A percentile compares a stretch with the other conserved stretches of the same genome.
Conservation (phyloP, 2,113 vertebrate genomes). For the Urocynchramus pylzowi region DNA sequence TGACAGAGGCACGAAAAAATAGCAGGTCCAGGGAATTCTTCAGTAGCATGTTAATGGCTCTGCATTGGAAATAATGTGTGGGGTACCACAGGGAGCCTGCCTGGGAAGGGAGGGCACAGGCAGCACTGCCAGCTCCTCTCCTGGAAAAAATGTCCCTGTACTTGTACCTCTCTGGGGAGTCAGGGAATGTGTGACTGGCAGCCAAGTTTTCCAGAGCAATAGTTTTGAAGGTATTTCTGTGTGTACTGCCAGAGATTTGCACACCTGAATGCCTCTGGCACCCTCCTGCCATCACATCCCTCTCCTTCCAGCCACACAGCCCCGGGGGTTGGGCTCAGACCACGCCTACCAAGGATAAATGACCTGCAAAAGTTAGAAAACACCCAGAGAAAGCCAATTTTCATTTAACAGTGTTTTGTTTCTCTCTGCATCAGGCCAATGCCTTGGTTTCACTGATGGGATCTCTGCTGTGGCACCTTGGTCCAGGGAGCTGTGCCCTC, state of each 20-base stretch:
- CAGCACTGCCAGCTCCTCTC: background rate
- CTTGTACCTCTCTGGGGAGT: background rate
- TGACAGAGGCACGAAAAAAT: background rate
- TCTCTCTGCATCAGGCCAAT: background rate
- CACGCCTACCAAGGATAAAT: background rate
- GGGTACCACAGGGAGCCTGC: background rate
- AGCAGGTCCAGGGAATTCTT: background rate
- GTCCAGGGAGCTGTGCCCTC: background rate
- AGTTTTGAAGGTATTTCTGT: background rate
- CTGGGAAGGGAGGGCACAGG: background rate
- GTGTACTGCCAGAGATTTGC: background rate
- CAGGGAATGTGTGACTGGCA: background rate
- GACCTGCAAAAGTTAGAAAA: background rate
- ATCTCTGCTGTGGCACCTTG: too few relatives aligned
- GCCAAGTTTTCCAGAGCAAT: background rate
- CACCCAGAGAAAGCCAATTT: background rate
- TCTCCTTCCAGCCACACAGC: background rate
- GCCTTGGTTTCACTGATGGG: background rate
- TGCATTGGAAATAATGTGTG: background rate
- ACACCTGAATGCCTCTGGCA: background rate
- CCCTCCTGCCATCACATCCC: background rate
- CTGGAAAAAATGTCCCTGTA: background rate
- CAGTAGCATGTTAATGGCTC: background rate
- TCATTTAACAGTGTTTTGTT: background rate
- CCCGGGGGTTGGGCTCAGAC: background rate